Evolutionary conservation across 2,113 vertebrate species (phyloP), one percentile per base, ranked within the genome.

Genomic region (Sitta europaea): DNA sequence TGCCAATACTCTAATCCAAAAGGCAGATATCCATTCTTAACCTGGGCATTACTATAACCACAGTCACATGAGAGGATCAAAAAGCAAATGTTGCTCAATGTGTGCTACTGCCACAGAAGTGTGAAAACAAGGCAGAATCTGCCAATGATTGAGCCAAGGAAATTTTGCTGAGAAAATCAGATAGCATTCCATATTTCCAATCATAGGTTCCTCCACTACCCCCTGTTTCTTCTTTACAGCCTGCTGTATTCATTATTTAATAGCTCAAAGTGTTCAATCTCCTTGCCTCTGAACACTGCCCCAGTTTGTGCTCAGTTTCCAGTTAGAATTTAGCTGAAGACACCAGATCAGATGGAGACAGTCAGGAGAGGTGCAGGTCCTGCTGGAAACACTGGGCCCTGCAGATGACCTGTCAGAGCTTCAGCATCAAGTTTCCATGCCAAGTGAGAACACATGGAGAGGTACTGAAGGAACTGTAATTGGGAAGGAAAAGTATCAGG

Each of bases 401-500:
- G 65, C 5, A 12, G 51, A 77, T 87, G 45, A 83, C 23, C 62
- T 67, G 59, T 81, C 61, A 76, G 86, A 86, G n/a, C 47, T 86
- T 72, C 19, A 88, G 74, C 45, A 76, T 94, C 58, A 16, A 6
- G 33, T 93, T 97, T 94, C 95, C 70, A 95, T 82, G 86, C 14
- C 81, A 97, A 82, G 53, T 86, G 82, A 80, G 36, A 73, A 27
- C 14, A 68, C 55, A 36, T 5, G 29, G 42, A 78, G n/a, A 92
- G 23, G 16, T 51, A 73, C 27, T 27, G 74, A 78, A 94, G 55
- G 20, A 93, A 33, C 35, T 84, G 53, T 65, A 2, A 0, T 38
- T 61, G 43, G 71, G 55, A 90, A 89, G 28, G 45, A 81, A 68
- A 87, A 87, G 59, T 31, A 35, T 13, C 53, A 21, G 42, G 78